phyloP scores from a whole-genome alignment of 1,140 invertebrate species.

The Venturia canescens region DNA sequence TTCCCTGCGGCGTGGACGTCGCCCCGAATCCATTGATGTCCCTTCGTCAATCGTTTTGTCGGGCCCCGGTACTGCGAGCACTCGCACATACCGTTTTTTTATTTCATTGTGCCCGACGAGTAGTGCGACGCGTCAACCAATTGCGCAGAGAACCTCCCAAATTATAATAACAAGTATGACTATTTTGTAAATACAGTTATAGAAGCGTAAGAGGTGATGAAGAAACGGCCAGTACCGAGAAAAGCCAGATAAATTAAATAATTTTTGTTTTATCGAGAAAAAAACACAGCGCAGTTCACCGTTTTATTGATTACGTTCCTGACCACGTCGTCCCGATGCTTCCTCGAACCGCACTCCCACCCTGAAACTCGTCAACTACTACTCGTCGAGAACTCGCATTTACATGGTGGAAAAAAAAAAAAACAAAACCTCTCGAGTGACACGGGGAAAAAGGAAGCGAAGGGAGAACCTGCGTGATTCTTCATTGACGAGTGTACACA shows the following conservation, averaged over 20 bases:
- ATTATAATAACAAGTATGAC: constrained; percentile 34
- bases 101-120: background rate
- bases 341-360: background rate
- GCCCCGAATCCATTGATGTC: background rate
- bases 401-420: too few relatives aligned
- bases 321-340: background rate
- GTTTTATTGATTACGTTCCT: constrained; percentile 26
- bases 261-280: constrained; percentile 67
- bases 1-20: constrained; percentile 37
- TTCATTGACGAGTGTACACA: too few relatives aligned
- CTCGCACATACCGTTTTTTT: constrained; percentile 32
- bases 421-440: too few relatives aligned
- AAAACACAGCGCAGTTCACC: background rate
- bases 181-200: constrained; percentile 60
- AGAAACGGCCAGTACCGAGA: constrained; percentile 66
- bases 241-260: constrained; percentile 67
- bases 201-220: constrained; percentile 54
- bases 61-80: too few relatives aligned
- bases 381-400: too few relatives aligned
- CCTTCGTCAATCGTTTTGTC: background rate
- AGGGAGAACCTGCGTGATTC: too few relatives aligned
- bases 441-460: too few relatives aligned
- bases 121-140: too few relatives aligned
- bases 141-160: constrained; percentile 23
- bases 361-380: background rate